phyloP scores from a whole-genome alignment of 2,888 invertebrate species.

The Cerastoderma edule region DNA sequence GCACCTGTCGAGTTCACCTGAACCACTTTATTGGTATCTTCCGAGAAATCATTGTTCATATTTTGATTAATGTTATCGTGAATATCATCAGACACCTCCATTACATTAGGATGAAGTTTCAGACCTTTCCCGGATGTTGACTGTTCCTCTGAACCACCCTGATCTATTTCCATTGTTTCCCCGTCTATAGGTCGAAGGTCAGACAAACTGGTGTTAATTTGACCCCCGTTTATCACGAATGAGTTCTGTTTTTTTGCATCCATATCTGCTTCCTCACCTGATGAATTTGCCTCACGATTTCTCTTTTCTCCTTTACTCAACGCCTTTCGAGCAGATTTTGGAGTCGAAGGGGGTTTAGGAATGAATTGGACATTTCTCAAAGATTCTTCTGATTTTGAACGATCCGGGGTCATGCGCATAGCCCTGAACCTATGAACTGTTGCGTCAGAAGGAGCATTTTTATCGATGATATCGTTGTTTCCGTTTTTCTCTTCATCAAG shows the following conservation, averaged over 20 bases:
- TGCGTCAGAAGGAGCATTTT: conserved; percentile 68
- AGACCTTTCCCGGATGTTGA: conserved; percentile 42
- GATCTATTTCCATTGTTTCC: conserved; percentile 39
- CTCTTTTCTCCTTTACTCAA: conserved; percentile 70
- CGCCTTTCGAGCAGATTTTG: conserved; percentile 59
- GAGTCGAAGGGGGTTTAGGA: conserved; percentile 76
- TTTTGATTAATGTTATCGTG: conserved; percentile 41
- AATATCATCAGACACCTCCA: conserved; percentile 36
- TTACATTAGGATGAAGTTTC: conserved; percentile 50
- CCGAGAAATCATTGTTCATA: conserved; percentile 36
- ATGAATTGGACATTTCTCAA: conserved; percentile 72
- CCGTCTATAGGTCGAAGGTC: conserved; percentile 36
- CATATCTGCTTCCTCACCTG: conserved; percentile 71
- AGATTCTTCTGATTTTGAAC: conserved; percentile 68
- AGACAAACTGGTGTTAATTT: conserved; percentile 48
- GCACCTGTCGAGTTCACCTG: not conserved
- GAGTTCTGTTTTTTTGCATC: conserved; percentile 64
- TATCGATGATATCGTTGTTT: conserved; percentile 46
- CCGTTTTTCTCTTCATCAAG: conserved; percentile 55
- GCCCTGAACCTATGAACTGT: conserved; percentile 71
- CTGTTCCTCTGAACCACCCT: conserved; percentile 1
- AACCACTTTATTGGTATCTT: not conserved
- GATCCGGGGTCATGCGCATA: conserved; percentile 71
- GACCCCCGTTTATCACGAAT: conserved; percentile 36
- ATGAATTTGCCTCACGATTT: conserved; percentile 68